Evolutionary conservation across 2,888 invertebrate species (phyloP).

Genomic region (Parnassius mnemosyne): DNA sequence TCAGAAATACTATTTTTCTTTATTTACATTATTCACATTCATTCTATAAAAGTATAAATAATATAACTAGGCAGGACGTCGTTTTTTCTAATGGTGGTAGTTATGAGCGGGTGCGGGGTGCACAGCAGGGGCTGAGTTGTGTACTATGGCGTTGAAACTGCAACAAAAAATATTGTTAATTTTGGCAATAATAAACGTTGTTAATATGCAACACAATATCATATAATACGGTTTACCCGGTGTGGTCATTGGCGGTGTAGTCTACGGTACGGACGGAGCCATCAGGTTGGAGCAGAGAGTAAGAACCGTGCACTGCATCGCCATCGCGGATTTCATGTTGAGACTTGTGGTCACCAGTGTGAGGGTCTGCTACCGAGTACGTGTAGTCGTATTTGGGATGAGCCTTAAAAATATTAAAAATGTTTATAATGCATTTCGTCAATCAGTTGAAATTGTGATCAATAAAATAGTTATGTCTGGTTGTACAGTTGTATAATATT

Average conservation of each 20-base stretch:
- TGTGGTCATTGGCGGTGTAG: constrained; percentile 67
- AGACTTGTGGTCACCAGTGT: constrained; percentile 80
- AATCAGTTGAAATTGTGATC: background rate
- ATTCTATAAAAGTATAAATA: constrained; percentile 12
- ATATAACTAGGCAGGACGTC: constrained; percentile 2
- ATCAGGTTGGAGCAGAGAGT: constrained; percentile 77
- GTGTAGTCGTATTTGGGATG: constrained; percentile 71
- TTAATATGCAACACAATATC: background rate
- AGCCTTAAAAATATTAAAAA: constrained; percentile 39
- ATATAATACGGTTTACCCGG: constrained; percentile 47
- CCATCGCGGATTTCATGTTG: constrained; percentile 77
- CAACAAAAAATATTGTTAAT: constrained; percentile 29
- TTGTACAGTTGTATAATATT: constrained; percentile 3
- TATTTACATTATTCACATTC: constrained; percentile 17
- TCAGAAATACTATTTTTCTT: background rate
- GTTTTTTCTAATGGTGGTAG: constrained; percentile 19
- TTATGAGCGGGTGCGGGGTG: constrained; percentile 46
- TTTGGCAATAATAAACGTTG: background rate
- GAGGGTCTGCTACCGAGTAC: constrained; percentile 78
- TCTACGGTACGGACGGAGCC: constrained; percentile 75
- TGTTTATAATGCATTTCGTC: background rate
- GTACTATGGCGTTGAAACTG: constrained; percentile 67
- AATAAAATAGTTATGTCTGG: background rate
- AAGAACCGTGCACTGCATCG: constrained; percentile 81
- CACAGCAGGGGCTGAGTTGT: constrained; percentile 58